Evolutionary conservation across 1,140 invertebrate genomes (phyloP), one percentile per base, ranked within the genome.

Genomic region (Halesus radiatus): DNA sequence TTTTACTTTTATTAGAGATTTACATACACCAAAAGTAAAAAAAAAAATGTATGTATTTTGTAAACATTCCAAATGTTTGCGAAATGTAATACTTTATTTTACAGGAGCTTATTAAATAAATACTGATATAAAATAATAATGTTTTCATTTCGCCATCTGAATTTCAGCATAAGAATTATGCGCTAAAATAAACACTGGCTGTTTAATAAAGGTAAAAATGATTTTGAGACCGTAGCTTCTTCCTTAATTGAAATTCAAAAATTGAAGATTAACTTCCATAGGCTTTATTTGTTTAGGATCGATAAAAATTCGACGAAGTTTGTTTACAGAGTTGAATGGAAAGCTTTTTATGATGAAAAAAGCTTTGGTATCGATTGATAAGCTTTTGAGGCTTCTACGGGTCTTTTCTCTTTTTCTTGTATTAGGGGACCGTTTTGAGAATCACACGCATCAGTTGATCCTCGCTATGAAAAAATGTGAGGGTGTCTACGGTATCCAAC

Each of bases 391-490:
- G 68, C 68, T 52, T 18, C 45, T 7, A 22, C 13, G 0, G 37
- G 37, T 3, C 45, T 72, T 50, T 72, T 52, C 45, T n/a, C 18
- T 72, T 52, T 22, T 10, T 10, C 8, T 72, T 13, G 1, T 72
- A 72, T 23, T 10, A 66, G 68, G 68, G 66, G 23, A 15, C 68
- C 29, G 54, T 54, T 66, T 80, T 80, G 56, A 53, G 60, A 58
- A 80, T 80, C 64, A 75, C 62, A 20, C 68, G 78, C 78, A n/a
- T 62, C 78, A 58, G 23, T 74, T 73, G 70, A 58, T 75, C 29
- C 7, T 3, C 13, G 10, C n/a, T 37, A 66, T 66, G 23, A 29
- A 66, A 66, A 26, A 29, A 1, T 6, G 0, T 6, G 2, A 37
- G 22, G 23, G 62, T 10, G 37, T 45, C 37, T 13, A 45, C 37